Conservation (phyloP, 2,888 invertebrate genomes). For the Molanna angustata region DNA sequence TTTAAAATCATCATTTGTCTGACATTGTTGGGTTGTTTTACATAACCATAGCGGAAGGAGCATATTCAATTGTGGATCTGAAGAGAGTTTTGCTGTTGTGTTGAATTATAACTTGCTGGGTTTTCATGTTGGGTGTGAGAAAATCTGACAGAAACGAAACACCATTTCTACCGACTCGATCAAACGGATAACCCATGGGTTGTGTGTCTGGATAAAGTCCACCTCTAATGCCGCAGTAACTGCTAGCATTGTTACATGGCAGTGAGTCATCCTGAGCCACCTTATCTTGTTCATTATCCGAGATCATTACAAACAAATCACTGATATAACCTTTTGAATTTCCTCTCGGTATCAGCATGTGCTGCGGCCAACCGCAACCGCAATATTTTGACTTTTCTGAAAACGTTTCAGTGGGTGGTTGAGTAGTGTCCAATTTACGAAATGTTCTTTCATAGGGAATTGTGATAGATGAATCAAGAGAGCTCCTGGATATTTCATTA, state of each 20-base stretch:
- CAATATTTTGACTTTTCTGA: too few species aligned
- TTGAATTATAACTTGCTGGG: conserved; percentile 55
- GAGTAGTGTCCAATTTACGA: conserved; percentile 62
- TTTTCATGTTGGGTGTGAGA: conserved; percentile 63
- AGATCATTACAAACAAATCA: conserved; percentile 40
- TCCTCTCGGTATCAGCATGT: conserved; percentile 42
- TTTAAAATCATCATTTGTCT: too few species aligned
- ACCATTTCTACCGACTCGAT: conserved; percentile 56
- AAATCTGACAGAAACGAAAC: conserved; percentile 58
- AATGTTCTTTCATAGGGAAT: conserved; percentile 81
- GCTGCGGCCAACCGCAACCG: conserved; percentile 43
- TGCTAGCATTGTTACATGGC: conserved; percentile 29
- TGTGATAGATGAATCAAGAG: conserved; percentile 73
- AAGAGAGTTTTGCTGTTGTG: too few species aligned
- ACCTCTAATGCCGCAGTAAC: conserved; percentile 56
- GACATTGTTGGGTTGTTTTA: too few species aligned
- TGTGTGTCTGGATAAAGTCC: conserved; percentile 35
- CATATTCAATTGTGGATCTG: too few species aligned
- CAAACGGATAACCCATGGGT: conserved; percentile 59
- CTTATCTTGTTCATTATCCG: conserved; percentile 37
- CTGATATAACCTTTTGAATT: conserved; percentile 37
- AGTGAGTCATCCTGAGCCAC: conserved; percentile 27
- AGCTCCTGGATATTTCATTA: conserved; percentile 64
- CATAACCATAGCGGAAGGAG: too few species aligned
- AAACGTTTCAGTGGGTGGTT: too few species aligned